Evolutionary conservation across 2,888 invertebrate genomes (phyloP).

Genomic region (Ormyrus thymus): DNA sequence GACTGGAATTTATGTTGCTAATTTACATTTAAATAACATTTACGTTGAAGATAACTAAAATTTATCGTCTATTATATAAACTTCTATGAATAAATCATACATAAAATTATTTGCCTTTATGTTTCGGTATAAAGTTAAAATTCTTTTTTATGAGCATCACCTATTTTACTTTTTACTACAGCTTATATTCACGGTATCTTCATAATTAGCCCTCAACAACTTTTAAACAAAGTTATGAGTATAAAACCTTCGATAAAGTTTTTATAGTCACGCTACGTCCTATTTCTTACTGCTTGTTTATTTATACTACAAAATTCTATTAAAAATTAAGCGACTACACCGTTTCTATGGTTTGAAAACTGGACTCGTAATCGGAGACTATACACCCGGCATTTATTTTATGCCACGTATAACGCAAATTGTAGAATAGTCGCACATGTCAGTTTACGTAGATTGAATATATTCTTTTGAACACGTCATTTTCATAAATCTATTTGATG

Average conservation of each 20-base stretch:
- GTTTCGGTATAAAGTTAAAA: conserved; percentile 53
- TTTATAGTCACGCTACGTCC: conserved; percentile 41
- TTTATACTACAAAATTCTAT: conserved; percentile 22
- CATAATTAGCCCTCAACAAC: conserved; percentile 49
- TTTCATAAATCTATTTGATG: too few species aligned
- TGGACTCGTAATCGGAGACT: neutral
- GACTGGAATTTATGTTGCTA: conserved; percentile 52
- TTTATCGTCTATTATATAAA: conserved; percentile 55
- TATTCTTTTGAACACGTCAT: too few species aligned
- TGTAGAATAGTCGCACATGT: too few species aligned
- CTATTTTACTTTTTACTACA: conserved; percentile 51
- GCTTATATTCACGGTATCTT: conserved; percentile 44
- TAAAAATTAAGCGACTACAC: conserved; percentile 3
- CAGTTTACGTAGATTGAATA: too few species aligned
- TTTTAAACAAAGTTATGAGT: conserved; percentile 47
- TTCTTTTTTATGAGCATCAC: conserved; percentile 50
- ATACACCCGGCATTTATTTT: neutral
- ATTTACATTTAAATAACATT: conserved; percentile 57
- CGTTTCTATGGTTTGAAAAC: neutral
- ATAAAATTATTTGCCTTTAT: conserved; percentile 55
- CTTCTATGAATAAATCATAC: conserved; percentile 53
- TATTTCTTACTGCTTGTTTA: conserved; percentile 39
- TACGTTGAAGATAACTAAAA: conserved; percentile 52
- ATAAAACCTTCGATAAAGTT: conserved; percentile 45
- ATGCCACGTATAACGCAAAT: too few species aligned